Evolutionary conservation across 2,797 vertebrate species (phyloP).

Genomic region (Erethizon dorsatum): DNA sequence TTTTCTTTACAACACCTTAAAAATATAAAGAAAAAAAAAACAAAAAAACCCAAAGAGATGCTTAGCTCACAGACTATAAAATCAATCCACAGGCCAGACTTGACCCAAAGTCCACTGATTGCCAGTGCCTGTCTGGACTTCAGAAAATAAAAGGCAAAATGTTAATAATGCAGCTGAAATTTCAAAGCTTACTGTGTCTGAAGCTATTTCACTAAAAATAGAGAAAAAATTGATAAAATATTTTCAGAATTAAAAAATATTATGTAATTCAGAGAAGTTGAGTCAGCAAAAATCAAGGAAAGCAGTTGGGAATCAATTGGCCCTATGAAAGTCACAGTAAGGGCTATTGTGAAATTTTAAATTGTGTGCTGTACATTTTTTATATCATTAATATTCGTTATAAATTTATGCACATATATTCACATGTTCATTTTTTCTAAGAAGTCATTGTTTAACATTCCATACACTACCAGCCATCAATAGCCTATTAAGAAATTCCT

Average conservation of each 20-base stretch:
- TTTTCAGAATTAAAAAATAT: constrained; percentile 37
- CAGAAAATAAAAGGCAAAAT: constrained; percentile 21
- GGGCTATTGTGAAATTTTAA: neutral
- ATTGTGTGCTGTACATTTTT: neutral
- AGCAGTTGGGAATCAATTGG: neutral
- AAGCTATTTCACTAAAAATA: constrained; percentile 50
- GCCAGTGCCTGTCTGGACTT: neutral
- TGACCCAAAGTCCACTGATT: neutral
- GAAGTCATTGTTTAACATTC: constrained; percentile 9
- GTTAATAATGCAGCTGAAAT: constrained; percentile 32
- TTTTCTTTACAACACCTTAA: neutral
- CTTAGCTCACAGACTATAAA: neutral
- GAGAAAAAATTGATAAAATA: constrained; percentile 14
- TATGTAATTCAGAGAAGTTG: constrained; percentile 39
- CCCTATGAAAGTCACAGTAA: neutral
- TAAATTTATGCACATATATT: neutral
- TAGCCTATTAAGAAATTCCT: neutral
- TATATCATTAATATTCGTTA: constrained; percentile 17
- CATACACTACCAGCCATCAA: neutral
- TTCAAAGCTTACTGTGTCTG: neutral
- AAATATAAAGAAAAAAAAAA: neutral
- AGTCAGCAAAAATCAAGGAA: constrained; percentile 47
- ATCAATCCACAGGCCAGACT: neutral
- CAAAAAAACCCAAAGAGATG: neutral
- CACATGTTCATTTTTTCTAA: neutral